phyloP scores from a whole-genome alignment of 2,888 invertebrate species.

The Suillia variegata region DNA sequence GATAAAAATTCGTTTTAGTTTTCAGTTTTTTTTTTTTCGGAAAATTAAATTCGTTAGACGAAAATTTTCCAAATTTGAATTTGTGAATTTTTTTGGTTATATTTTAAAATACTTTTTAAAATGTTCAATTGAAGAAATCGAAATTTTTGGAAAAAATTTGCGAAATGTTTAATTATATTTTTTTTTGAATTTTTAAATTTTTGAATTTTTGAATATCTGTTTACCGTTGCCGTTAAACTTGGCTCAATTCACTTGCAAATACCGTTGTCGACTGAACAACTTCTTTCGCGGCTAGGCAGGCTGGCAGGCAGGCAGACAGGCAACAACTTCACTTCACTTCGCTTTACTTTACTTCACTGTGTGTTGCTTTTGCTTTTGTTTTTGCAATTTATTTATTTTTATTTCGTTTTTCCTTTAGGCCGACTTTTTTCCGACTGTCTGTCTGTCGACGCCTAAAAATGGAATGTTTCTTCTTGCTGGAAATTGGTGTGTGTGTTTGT shows the following conservation, averaged over 20 bases:
- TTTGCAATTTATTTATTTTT: neutral
- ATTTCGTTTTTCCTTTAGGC: neutral
- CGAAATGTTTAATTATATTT: no score
- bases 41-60: no score
- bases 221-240: neutral
- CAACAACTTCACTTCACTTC: neutral
- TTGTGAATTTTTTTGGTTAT: no score
- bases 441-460: slow-evolving; percentile 38
- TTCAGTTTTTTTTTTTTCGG: no score
- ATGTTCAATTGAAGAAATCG: neutral
- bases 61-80: no score
- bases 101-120: no score
- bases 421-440: slow-evolving; percentile 1
- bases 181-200: no score
- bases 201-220: no score
- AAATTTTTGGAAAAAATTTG: no score
- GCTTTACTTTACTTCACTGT: neutral
- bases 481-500: no score
- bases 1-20: neutral
- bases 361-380: neutral
- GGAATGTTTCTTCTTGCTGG: slow-evolving; percentile 25
- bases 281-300: neutral
- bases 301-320: no score
- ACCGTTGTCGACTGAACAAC: slow-evolving; percentile 18
- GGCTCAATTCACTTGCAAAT: slow-evolving; percentile 20